Evolutionary conservation across 2,888 invertebrate genomes (phyloP), one percentile per base, ranked within the genome.

Genomic region (Dynastes grantii): DNA sequence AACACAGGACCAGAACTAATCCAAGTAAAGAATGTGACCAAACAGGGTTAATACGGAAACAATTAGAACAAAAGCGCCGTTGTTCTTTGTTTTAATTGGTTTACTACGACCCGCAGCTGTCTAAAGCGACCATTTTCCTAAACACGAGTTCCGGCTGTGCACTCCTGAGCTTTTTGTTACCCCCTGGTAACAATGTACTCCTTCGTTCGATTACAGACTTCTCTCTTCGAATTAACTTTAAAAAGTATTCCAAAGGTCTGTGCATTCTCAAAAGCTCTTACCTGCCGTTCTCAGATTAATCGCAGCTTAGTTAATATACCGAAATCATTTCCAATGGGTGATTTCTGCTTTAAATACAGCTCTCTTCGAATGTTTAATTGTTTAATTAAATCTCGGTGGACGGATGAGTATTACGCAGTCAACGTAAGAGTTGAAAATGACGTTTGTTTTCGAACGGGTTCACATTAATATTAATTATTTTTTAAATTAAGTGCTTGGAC

Each of bases 51-150:
- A 85, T 85, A 83, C 83, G 83, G 83, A 84, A 80, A 84, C 85
- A 85, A 85, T 85, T 85, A 84, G 83, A 84, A 84, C 84, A 83
- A 85, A 85, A 85, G 84, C 83, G 77, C 81, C 81, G 80, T 80
- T 81, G 84, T 84, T 85, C 85, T 85, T 85, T 84, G 83, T 83
- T 85, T 85, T 86, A 86, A 85, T 85, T 86, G 85, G 84, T 85
- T 85, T 85, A 85, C 82, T 82, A 83, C 81, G 83, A 82, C 78
- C 83, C 82, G 80, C 82, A 82, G 84, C 84, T 83, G 85, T 82
- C 83, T 80, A 81, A 83, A 82, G 83, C 79, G 82, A 78, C 83
- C 81, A 81, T 83, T 85, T 84, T 84, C 84, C 84, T 83, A 84
- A 83, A 81, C 81, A 81, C 82, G 79, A 81, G 80, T 81, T 81